These are phyloP conservation scores for Bradypodion ventrale DNA, from an alignment of 2,797 vertebrate species.

Conservation along the genomic window DNA sequence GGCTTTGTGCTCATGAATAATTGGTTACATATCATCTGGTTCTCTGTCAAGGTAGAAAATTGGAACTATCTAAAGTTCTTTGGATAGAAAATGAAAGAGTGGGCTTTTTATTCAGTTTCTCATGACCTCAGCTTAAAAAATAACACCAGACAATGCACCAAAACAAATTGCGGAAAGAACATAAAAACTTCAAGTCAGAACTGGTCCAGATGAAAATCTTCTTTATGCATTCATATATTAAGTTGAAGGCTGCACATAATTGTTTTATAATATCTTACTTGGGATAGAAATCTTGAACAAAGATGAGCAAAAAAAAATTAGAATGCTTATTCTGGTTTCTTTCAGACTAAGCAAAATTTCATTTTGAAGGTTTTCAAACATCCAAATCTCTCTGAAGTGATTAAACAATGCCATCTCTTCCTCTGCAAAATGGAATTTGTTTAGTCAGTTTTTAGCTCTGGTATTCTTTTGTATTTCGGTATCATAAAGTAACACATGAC, in stretches of 20 bases:
- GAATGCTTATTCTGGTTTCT: slow-evolving; percentile 26
- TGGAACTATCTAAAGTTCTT: not conserved
- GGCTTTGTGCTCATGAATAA: not conserved
- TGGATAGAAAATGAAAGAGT: not conserved
- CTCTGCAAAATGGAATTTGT: not conserved
- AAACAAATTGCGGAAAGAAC: slow-evolving; percentile 7
- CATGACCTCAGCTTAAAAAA: not conserved
- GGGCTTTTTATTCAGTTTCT: not conserved
- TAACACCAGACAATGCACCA: not conserved
- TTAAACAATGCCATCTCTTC: slow-evolving; percentile 4
- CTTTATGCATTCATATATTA: slow-evolving; percentile 18
- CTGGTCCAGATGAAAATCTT: not conserved
- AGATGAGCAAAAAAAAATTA: not conserved
- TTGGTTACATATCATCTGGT: not conserved
- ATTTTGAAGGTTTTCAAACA: slow-evolving; percentile 20
- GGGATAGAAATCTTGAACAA: slow-evolving; percentile 13
- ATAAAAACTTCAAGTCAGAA: slow-evolving; percentile 9
- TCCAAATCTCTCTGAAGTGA: slow-evolving; percentile 5
- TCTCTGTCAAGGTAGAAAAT: not conserved
- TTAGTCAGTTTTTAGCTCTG: slow-evolving; percentile 18
- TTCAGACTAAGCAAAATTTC: slow-evolving; percentile 7
- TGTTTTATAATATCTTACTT: slow-evolving; percentile 9
- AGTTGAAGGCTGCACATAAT: slow-evolving; percentile 19
- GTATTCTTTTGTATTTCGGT: not conserved
- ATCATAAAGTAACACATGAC: not conserved